These are phyloP conservation scores for Cataglyphis cursor DNA, from an alignment of 2,888 invertebrate genomes.

Conservation along the genomic window DNA sequence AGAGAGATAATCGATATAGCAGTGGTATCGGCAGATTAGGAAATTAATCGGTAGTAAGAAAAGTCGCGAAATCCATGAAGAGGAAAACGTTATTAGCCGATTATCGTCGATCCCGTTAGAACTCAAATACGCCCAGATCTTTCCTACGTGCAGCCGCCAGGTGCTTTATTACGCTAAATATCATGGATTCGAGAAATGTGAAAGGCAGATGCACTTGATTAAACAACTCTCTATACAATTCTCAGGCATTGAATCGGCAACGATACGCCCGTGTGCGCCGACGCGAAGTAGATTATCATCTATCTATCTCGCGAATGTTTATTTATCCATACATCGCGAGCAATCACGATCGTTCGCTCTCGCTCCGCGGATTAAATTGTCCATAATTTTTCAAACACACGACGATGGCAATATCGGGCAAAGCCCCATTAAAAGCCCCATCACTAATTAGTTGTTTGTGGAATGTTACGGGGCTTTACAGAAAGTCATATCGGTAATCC, in stretches of 20 bases:
- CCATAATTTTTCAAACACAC: constrained; percentile 25
- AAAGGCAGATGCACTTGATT: constrained; percentile 11
- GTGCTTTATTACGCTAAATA: constrained; percentile 53
- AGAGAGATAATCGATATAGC: not conserved
- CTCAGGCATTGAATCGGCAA: not conserved
- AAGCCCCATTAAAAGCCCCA: constrained; percentile 63
- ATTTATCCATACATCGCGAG: constrained; percentile 21
- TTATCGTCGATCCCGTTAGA: constrained; percentile 42
- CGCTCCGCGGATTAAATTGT: constrained; percentile 15
- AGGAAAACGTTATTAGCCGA: constrained; percentile 39
- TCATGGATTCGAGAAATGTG: constrained; percentile 43
- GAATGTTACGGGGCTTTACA: constrained; percentile 40
- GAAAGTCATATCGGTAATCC: constrained; percentile 28
- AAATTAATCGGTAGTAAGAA: constrained; percentile 37
- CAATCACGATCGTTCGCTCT: constrained; percentile 5
- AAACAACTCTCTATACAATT: constrained; percentile 22
- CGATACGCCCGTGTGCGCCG: not conserved
- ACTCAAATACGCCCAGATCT: constrained; percentile 45
- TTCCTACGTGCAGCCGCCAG: constrained; percentile 6
- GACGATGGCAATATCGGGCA: not conserved
- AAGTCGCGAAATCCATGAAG: constrained; percentile 34
- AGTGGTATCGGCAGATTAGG: constrained; percentile 10
- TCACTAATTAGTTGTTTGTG: constrained; percentile 65
- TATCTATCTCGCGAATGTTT: constrained; percentile 13
- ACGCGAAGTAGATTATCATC: constrained; percentile 10